phyloP scores from a whole-genome alignment of 2,113 vertebrate genomes.

The Sapayoa aenigma region DNA sequence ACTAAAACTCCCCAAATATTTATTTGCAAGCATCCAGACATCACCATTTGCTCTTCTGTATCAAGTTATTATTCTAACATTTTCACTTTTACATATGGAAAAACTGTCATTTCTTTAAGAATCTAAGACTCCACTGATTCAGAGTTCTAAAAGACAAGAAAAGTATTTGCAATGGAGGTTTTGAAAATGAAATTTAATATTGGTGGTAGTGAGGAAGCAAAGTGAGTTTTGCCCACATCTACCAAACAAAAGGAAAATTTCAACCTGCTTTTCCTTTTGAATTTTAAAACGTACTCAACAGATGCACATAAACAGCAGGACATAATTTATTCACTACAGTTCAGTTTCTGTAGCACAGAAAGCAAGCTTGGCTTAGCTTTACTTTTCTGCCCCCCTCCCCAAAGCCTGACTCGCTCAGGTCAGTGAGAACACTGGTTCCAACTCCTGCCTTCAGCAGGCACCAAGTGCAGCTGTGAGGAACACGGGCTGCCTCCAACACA shows the following conservation, averaged over 20 bases:
- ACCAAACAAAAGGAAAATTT: not conserved
- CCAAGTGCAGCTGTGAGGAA: not conserved
- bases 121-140: not conserved
- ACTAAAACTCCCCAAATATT: not conserved
- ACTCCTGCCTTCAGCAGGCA: not conserved
- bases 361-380: not conserved
- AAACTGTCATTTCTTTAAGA: not conserved
- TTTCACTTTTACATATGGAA: not conserved
- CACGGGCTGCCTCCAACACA: accelerated
- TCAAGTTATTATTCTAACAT: not conserved
- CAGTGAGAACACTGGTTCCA: not conserved
- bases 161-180: not conserved
- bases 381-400: not conserved
- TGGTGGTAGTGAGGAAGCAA: not conserved
- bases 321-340: not conserved
- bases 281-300: not conserved
- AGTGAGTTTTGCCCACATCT: not conserved
- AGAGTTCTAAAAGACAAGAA: not conserved
- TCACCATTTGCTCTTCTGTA: not conserved
- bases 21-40: not conserved
- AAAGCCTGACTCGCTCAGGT: not conserved
- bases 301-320: not conserved
- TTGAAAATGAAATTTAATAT: not conserved
- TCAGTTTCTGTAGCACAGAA: not conserved
- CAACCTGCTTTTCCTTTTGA: not conserved